Evolutionary conservation across 2,888 invertebrate species (phyloP).

Genomic region (Julus scandinavius): DNA sequence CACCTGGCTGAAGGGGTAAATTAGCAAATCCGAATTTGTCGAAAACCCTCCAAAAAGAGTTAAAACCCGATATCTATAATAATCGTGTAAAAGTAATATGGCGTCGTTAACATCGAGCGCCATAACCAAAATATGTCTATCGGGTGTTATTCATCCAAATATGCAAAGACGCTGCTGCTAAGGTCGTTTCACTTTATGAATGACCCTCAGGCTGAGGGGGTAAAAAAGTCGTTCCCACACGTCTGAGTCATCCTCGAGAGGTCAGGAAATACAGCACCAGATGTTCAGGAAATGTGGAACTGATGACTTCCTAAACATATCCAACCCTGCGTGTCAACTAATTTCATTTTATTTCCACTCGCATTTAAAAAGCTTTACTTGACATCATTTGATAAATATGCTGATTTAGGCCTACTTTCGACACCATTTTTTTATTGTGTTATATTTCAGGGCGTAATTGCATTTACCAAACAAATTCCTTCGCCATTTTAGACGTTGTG

Average conservation of each 20-base stretch:
- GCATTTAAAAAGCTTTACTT: not conserved
- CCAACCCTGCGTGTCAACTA: constrained; percentile 11
- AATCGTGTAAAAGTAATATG: no score
- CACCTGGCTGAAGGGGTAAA: not conserved
- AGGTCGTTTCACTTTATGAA: not conserved
- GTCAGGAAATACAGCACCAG: constrained; percentile 10
- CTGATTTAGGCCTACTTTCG: not conserved
- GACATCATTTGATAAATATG: constrained; percentile 18
- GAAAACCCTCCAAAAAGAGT: not conserved
- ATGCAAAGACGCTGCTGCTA: not conserved
- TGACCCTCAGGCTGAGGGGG: not conserved
- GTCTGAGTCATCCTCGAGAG: not conserved
- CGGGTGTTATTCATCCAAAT: no score
- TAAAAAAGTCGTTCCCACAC: not conserved
- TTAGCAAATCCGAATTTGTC: not conserved
- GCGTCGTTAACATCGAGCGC: no score
- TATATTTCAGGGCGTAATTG: not conserved
- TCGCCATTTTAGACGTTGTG: not conserved
- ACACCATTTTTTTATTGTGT: not conserved
- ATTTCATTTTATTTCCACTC: constrained; percentile 2
- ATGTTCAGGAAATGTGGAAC: constrained; percentile 2
- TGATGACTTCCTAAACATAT: constrained; percentile 3
- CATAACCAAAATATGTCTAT: no score
- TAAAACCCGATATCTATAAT: no score
- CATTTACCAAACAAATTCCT: not conserved